Conservation (phyloP, 1,140 invertebrate species). For the Bombus vancouverensis region DNA sequence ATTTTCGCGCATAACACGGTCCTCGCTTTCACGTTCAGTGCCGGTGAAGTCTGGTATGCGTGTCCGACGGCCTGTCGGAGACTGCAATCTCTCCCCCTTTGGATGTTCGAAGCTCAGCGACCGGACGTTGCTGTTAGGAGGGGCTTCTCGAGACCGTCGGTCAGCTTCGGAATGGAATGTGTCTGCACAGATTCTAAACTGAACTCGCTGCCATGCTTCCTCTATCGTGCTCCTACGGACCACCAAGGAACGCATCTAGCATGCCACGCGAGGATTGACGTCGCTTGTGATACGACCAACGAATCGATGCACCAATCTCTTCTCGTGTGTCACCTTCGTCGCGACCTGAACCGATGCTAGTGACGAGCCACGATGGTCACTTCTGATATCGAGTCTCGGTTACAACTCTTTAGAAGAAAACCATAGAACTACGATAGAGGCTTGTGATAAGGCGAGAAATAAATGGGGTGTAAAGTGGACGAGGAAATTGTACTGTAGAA, state of each 20-base stretch:
- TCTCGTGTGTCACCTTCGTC: neutral
- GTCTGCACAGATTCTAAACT: conserved; percentile 79
- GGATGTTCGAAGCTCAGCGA: conserved; percentile 70
- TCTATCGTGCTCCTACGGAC: conserved; percentile 64
- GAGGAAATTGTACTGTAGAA: neutral
- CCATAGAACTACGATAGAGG: neutral
- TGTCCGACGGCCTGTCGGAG: conserved; percentile 73
- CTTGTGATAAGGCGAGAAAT: neutral
- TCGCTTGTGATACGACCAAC: conserved; percentile 25
- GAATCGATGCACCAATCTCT: conserved; percentile 32
- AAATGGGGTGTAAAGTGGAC: neutral
- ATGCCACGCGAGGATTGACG: conserved; percentile 47
- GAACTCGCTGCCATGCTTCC: conserved; percentile 63
- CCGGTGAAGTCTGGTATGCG: conserved; percentile 71
- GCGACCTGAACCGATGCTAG: neutral
- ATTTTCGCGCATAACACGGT: conserved; percentile 33
- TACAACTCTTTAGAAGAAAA: neutral
- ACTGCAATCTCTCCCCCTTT: conserved; percentile 78
- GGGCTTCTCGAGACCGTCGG: conserved; percentile 65
- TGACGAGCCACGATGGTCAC: neutral
- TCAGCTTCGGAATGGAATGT: conserved; percentile 77
- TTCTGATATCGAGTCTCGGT: neutral
- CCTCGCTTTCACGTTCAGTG: conserved; percentile 62
- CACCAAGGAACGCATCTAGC: conserved; percentile 70
- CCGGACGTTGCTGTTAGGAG: conserved; percentile 71